phyloP scores from a whole-genome alignment of 2,888 invertebrate genomes.

The Polietes domitor region DNA sequence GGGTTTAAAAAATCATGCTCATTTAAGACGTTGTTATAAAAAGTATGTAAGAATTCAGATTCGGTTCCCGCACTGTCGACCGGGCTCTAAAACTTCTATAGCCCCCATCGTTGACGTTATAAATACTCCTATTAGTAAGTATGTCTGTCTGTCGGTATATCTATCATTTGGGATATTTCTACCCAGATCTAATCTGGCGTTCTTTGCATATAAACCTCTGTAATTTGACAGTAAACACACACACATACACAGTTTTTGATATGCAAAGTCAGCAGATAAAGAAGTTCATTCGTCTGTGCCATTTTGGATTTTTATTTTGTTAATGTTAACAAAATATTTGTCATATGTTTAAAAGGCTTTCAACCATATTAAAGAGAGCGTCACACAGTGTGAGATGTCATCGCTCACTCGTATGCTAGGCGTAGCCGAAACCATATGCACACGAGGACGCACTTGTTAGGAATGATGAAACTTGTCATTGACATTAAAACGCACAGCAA shows the following conservation, averaged over 20 bases:
- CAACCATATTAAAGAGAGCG: background rate
- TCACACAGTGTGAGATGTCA: background rate
- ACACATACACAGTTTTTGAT: conserved; percentile 25
- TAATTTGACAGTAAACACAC: conserved; percentile 32
- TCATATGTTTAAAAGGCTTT: conserved; percentile 25
- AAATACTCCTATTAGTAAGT: background rate
- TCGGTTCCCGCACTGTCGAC: no score
- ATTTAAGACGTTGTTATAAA: no score
- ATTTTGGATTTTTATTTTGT: background rate
- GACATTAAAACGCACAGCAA: background rate
- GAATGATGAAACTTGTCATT: conserved; percentile 11
- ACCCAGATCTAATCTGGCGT: background rate
- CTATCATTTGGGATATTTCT: background rate
- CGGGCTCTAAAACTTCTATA: background rate
- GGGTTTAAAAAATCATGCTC: no score
- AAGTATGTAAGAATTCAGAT: no score
- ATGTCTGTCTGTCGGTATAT: background rate
- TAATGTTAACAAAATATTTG: conserved; percentile 50
- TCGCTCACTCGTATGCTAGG: no score
- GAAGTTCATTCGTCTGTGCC: conserved; percentile 33
- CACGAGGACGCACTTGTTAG: background rate
- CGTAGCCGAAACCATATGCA: background rate
- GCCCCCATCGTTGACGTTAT: background rate
- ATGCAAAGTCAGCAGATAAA: conserved; percentile 60
- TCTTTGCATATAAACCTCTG: background rate